phyloP scores from a whole-genome alignment of 2,797 vertebrate genomes.

The Falco columbarius region DNA sequence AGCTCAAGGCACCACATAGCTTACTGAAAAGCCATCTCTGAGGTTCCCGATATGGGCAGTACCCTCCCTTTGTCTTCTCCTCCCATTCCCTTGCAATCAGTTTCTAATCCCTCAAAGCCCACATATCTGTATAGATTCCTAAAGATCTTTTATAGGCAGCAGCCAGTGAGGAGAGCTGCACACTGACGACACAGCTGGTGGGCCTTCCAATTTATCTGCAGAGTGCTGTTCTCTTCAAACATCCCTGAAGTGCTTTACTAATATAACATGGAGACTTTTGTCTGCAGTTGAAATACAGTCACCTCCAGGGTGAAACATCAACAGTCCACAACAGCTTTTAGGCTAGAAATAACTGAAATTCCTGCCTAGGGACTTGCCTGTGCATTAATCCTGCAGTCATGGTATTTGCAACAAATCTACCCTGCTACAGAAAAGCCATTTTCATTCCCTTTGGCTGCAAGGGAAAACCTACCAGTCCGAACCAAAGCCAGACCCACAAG shows the following conservation, averaged over 20 bases:
- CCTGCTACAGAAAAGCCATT: not conserved
- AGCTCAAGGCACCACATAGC: not conserved
- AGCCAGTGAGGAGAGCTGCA: not conserved
- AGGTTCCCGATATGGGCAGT: not conserved
- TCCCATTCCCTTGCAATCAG: slow-evolving; percentile 30
- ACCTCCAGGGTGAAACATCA: not conserved
- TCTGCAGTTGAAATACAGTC: not conserved
- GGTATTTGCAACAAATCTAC: not conserved
- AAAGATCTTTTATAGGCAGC: not conserved
- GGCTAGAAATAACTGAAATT: not conserved
- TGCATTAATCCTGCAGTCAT: not conserved
- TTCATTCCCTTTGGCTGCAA: not conserved
- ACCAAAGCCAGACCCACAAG: not conserved
- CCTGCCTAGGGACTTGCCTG: not conserved
- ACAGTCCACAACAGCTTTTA: not conserved
- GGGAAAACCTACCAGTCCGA: not conserved
- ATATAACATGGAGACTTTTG: not conserved
- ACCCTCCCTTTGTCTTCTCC: not conserved
- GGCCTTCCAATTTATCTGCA: not conserved
- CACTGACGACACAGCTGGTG: not conserved
- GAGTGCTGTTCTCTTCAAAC: not conserved
- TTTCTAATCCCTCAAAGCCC: slow-evolving; percentile 15
- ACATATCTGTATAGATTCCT: not conserved
- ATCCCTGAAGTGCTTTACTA: not conserved
- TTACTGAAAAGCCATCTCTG: slow-evolving; percentile 6